Conservation (phyloP, 2,113 vertebrate species). For the Turdus rufiventris region DNA sequence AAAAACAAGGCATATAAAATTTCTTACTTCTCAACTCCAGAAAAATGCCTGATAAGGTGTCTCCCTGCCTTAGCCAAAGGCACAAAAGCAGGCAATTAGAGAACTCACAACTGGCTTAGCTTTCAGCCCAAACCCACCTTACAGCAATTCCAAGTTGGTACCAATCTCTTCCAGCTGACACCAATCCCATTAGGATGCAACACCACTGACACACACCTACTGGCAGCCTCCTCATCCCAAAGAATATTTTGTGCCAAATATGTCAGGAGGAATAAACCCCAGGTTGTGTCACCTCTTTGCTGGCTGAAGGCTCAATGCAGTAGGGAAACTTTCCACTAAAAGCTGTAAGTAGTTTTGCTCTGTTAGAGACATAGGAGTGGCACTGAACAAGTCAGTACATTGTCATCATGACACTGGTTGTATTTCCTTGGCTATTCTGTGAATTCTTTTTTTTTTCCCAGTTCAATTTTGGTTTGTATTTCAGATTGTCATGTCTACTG, state of each 20-base stretch:
- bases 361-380: background rate
- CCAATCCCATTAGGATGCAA: background rate
- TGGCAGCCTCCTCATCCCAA: background rate
- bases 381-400: background rate
- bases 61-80: background rate
- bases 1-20: background rate
- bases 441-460: background rate
- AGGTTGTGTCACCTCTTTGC: background rate
- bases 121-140: background rate
- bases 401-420: background rate
- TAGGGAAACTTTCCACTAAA: background rate
- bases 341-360: background rate
- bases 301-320: background rate
- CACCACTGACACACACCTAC: background rate
- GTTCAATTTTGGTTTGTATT: background rate
- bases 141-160: background rate
- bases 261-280: background rate
- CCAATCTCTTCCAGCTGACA: conserved; percentile 4
- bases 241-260: background rate
- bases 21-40: background rate
- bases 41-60: accelerated
- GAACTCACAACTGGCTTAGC: background rate
- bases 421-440: background rate
- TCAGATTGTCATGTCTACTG: background rate
- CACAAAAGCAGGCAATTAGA: background rate